Percentiles rank a stretch among this genome's conserved stretches.
Evolutionary conservation across 2,113 vertebrate species (phyloP).

Genomic region (Crypturellus undulatus): DNA sequence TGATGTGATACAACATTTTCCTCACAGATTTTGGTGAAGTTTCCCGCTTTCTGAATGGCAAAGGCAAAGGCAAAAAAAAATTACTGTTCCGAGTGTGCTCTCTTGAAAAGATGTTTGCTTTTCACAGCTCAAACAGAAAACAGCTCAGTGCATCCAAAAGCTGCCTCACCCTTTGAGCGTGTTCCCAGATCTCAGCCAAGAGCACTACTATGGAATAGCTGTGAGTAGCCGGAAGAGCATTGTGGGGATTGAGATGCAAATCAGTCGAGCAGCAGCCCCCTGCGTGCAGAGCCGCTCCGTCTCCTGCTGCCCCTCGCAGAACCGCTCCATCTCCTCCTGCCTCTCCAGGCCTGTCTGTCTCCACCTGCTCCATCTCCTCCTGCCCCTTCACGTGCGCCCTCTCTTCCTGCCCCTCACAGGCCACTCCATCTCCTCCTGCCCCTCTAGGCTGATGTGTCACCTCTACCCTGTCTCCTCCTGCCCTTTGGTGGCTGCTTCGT

Average conservation of each 20-base stretch:
- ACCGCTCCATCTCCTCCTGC: no score
- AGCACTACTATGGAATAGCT: conserved; percentile 74
- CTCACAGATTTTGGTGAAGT: conserved; percentile 23
- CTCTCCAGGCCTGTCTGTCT: no score
- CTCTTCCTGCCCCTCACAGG: no score
- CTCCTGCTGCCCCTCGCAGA: no score
- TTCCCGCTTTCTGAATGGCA: conserved; percentile 43
- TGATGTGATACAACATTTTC: conserved; percentile 48
- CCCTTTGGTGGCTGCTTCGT: background rate
- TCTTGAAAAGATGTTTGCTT: conserved; percentile 75
- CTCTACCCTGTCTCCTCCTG: no score
- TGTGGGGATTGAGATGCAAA: conserved; percentile 76
- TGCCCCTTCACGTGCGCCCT: no score
- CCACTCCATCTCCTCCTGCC: no score
- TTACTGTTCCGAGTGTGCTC: conserved; percentile 70
- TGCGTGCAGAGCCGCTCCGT: conserved; percentile 12
- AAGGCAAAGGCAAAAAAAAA: conserved; percentile 12
- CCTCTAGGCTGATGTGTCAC: no score
- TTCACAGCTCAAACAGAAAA: conserved; percentile 74
- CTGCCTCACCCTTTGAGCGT: conserved; percentile 75
- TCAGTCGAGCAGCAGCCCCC: conserved; percentile 61
- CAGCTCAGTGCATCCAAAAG: conserved; percentile 75
- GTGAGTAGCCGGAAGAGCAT: conserved; percentile 76
- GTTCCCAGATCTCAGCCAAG: conserved; percentile 75
- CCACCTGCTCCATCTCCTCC: no score